Conservation (phyloP, 2,797 vertebrate species). For the Lagorchestes hirsutus region DNA sequence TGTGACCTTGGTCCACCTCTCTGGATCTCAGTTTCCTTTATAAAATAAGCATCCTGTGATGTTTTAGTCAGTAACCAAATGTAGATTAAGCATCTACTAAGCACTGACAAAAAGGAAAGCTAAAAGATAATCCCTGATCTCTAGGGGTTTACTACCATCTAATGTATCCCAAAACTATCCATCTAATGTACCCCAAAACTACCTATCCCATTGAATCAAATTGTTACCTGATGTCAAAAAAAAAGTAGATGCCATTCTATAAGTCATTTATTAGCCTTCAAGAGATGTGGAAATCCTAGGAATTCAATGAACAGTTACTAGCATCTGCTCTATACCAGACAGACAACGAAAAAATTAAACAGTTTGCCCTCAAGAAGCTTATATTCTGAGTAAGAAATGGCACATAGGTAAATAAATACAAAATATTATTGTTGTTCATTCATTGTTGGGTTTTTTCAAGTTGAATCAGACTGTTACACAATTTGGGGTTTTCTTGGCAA, state of each 20-base stretch:
- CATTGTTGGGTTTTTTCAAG: neutral
- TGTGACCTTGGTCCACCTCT: neutral
- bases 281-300: neutral
- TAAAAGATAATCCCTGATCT: neutral
- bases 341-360: neutral
- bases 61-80: neutral
- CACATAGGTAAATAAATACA: neutral
- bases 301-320: neutral
- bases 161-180: neutral
- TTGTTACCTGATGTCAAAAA: neutral
- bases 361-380: neutral
- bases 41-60: neutral
- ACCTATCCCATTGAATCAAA: neutral
- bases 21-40: neutral
- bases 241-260: neutral
- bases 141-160: neutral
- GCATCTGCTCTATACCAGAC: neutral
- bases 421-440: neutral
- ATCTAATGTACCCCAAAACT: neutral
- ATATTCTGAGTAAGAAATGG: neutral
- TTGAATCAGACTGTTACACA: neutral
- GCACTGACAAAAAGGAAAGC: neutral
- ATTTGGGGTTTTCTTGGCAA: neutral
- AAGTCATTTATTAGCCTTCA: neutral
- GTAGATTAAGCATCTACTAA: neutral